These are phyloP conservation scores for Pseudonaja textilis DNA, from an alignment of 2,113 vertebrate genomes.

Conservation along the genomic window DNA sequence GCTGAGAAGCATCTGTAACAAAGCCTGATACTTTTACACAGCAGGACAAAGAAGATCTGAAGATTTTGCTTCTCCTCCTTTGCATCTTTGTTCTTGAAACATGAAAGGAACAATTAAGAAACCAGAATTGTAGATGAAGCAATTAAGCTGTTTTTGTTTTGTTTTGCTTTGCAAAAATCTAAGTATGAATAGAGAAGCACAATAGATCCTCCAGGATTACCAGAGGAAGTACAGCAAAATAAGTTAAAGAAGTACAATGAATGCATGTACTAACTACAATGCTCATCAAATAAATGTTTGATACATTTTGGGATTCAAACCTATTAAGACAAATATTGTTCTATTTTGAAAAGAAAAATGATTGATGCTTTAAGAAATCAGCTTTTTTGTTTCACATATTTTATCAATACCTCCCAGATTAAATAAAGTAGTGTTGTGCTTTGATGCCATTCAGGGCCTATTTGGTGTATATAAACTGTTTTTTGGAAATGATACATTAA, in stretches of 20 bases:
- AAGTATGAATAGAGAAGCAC: slow-evolving; percentile 35
- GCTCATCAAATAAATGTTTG: neutral
- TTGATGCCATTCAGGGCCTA: neutral
- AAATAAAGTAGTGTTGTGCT: neutral
- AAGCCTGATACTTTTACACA: slow-evolving; percentile 4
- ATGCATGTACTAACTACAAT: neutral
- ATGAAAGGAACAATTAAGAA: slow-evolving; percentile 39
- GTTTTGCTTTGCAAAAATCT: slow-evolving; percentile 9
- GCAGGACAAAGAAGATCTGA: neutral
- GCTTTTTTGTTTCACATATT: neutral
- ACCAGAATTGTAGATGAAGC: slow-evolving; percentile 27
- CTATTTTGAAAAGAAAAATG: slow-evolving; percentile 20
- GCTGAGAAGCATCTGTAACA: neutral
- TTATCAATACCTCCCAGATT: neutral
- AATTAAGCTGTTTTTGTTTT: slow-evolving; percentile 26
- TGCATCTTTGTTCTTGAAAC: slow-evolving; percentile 32
- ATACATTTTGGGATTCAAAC: slow-evolving; percentile 24
- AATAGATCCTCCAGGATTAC: slow-evolving; percentile 18
- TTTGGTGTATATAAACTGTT: slow-evolving; percentile 1
- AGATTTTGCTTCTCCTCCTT: slow-evolving; percentile 20
- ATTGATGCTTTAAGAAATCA: neutral
- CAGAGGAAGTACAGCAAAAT: slow-evolving; percentile 6
- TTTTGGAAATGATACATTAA: neutral
- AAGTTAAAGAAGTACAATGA: neutral
- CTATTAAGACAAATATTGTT: neutral